Percentiles rank a stretch among this genome's conserved stretches.
These are phyloP conservation scores for Ptilonorhynchus violaceus DNA, from an alignment of 2,113 vertebrate genomes.

Conservation along the genomic window DNA sequence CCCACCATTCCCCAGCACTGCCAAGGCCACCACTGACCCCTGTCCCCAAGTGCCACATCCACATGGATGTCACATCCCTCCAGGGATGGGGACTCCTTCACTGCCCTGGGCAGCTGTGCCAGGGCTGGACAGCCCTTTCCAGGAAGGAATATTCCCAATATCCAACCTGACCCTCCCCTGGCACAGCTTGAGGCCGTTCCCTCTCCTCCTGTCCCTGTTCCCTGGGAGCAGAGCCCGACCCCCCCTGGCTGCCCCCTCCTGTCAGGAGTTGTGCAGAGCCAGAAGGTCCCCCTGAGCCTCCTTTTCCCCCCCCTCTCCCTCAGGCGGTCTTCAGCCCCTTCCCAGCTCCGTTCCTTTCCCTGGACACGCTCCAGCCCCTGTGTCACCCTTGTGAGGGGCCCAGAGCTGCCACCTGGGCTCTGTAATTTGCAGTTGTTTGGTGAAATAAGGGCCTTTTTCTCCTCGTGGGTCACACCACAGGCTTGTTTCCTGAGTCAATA, in stretches of 20 bases:
- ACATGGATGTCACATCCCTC: accelerated
- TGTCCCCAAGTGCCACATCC: background rate
- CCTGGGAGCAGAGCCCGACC: background rate
- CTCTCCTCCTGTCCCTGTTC: background rate
- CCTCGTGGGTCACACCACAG: background rate
- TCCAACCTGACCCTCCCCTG: background rate
- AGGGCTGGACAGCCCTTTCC: background rate
- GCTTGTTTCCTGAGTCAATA: background rate
- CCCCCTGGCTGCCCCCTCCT: background rate
- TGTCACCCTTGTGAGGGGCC: background rate
- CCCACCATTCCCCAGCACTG: background rate
- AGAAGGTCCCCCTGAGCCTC: background rate
- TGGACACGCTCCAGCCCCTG: background rate
- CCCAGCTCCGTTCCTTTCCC: background rate
- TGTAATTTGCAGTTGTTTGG: background rate
- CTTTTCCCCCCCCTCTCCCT: background rate
- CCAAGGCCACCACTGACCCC: background rate
- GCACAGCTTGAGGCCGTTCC: background rate
- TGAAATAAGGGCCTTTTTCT: background rate
- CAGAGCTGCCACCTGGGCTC: background rate
- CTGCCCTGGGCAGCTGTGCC: background rate
- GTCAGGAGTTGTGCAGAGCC: background rate
- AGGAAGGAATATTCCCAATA: background rate
- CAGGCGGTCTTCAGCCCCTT: background rate
- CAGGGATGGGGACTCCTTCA: background rate